Conservation (phyloP, 2,888 invertebrate genomes). For the Dioctria rufipes region DNA sequence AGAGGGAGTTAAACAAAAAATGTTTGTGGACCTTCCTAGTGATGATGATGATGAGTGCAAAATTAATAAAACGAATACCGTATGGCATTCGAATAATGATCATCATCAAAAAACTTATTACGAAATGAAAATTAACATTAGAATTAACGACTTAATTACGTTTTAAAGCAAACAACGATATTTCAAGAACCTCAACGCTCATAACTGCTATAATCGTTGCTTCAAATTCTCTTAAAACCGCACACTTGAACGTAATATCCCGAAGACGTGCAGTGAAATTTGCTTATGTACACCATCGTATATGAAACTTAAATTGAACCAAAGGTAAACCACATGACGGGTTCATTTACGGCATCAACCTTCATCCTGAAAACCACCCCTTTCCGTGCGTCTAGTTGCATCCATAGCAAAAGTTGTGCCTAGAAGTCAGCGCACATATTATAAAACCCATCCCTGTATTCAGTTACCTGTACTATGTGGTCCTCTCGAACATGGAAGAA, state of each 20-base stretch:
- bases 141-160: conserved; percentile 1
- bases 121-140: neutral
- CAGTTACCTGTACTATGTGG: conserved; percentile 14
- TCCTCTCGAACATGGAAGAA: neutral
- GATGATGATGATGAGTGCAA: too few species aligned
- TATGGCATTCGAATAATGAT: too few species aligned
- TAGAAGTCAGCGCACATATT: too few species aligned
- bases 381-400: neutral
- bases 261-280: conserved; percentile 1
- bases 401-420: neutral
- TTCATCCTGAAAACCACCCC: neutral
- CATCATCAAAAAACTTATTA: neutral
- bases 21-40: too few species aligned
- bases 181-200: too few species aligned
- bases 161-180: too few species aligned
- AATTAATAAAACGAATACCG: too few species aligned
- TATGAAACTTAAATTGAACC: neutral
- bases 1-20: too few species aligned
- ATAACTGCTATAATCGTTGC: neutral
- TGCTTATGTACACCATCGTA: neutral
- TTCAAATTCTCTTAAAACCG: neutral
- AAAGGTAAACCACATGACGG: neutral
- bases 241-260: neutral
- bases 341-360: neutral
- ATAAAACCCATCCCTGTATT: neutral